Conservation (phyloP, 2,113 vertebrate genomes). For the Sisor rabdophorus region DNA sequence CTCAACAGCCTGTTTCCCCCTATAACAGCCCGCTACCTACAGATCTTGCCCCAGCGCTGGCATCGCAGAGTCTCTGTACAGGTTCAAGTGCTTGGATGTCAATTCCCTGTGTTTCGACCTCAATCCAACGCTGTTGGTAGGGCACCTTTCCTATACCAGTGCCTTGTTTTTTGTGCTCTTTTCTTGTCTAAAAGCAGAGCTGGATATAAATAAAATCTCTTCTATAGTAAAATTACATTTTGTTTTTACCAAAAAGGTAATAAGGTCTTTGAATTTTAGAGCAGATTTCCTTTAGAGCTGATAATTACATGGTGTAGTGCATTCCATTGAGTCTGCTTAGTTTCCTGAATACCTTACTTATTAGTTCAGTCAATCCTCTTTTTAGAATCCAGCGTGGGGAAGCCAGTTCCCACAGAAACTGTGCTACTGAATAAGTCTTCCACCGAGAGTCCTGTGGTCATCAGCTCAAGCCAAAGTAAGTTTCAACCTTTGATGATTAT, state of each 20-base stretch:
- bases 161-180: neutral
- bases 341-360: slow-evolving; percentile 16
- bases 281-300: slow-evolving; percentile 1
- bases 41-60: slow-evolving; percentile 70
- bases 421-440: slow-evolving; percentile 26
- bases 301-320: slow-evolving; percentile 8
- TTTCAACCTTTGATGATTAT: slow-evolving; percentile 1
- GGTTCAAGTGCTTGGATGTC: slow-evolving; percentile 76
- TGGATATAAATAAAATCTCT: neutral
- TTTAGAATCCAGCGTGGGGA: slow-evolving; percentile 18
- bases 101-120: slow-evolving; percentile 51
- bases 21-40: slow-evolving; percentile 71
- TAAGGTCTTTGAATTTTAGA: neutral
- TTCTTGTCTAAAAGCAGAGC: neutral
- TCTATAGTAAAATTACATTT: neutral
- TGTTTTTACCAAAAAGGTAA: neutral
- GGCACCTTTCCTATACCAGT: neutral
- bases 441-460: slow-evolving; percentile 56
- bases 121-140: slow-evolving; percentile 45
- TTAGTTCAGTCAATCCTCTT: slow-evolving; percentile 13
- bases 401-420: slow-evolving; percentile 23
- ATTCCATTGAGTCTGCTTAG: slow-evolving; percentile 19
- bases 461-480: slow-evolving; percentile 61
- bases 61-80: slow-evolving; percentile 60
- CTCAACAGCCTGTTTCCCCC: slow-evolving; percentile 76